A percentile compares a stretch with the other conserved stretches of the same genome.
Conservation (phyloP, 2,888 invertebrate species). For the Pristionchus exspectatus region DNA sequence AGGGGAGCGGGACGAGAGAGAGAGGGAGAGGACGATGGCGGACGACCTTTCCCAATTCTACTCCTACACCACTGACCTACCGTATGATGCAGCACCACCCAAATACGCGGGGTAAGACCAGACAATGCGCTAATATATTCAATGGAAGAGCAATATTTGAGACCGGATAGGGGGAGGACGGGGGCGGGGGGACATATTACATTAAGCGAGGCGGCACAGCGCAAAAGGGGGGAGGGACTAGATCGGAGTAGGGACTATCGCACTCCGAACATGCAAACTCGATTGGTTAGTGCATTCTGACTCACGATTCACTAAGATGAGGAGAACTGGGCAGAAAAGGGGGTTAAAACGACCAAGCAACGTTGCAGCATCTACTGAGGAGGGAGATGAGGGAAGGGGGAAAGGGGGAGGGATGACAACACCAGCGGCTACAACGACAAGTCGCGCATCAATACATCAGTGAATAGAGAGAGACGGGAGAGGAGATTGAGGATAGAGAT, state of each 20-base stretch:
- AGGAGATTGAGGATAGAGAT: not conserved
- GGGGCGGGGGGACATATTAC: not conserved
- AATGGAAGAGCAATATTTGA: constrained; percentile 1
- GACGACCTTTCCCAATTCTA: not conserved
- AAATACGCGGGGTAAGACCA: constrained; percentile 41
- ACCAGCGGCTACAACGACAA: constrained; percentile 24
- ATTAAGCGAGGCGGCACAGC: constrained; percentile 1
- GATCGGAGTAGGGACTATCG: not conserved
- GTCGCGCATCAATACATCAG: not conserved
- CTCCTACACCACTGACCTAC: constrained; percentile 2
- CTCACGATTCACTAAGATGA: not conserved
- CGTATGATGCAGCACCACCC: constrained; percentile 44
- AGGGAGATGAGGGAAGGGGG: not conserved
- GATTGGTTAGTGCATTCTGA: not conserved
- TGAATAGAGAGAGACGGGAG: not conserved
- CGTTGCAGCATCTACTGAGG: not conserved
- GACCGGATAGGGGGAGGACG: not conserved
- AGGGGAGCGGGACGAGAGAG: not conserved
- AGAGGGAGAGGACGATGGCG: not conserved
- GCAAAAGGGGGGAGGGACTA: not conserved
- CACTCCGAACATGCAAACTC: constrained; percentile 7
- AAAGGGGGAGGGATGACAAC: not conserved
- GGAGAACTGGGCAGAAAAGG: not conserved
- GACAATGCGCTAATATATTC: constrained; percentile 35
- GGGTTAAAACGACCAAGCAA: constrained; percentile 29